These are phyloP conservation scores for Natator depressus DNA, from an alignment of 2,113 vertebrate species.

Conservation along the genomic window DNA sequence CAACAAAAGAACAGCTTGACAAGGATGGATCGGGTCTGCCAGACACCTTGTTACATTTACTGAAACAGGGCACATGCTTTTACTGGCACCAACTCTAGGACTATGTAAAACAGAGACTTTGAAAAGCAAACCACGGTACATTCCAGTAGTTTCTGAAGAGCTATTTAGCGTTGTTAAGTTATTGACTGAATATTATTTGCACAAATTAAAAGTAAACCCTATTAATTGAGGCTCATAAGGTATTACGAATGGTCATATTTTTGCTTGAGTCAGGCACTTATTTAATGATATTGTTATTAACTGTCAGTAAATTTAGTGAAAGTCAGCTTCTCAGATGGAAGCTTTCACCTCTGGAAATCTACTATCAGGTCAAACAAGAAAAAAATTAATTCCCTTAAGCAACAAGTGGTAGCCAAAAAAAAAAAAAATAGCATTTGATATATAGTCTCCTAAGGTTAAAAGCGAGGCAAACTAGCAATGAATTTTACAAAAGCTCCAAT, in stretches of 20 bases:
- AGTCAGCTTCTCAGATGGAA: slow-evolving; percentile 33
- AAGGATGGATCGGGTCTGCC: slow-evolving; percentile 18
- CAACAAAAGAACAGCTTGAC: slow-evolving; percentile 3
- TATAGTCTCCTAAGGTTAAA: slow-evolving; percentile 41
- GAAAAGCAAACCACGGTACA: slow-evolving; percentile 53
- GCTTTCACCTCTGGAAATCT: slow-evolving; percentile 44
- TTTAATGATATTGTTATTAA: slow-evolving; percentile 37
- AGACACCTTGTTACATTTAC: slow-evolving; percentile 31
- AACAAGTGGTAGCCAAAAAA: slow-evolving; percentile 39
- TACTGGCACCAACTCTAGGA: background rate
- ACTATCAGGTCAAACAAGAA: slow-evolving; percentile 48
- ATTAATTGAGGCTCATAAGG: slow-evolving; percentile 13
- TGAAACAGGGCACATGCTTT: slow-evolving; percentile 1
- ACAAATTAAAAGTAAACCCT: slow-evolving; percentile 40
- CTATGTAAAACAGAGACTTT: slow-evolving; percentile 45
- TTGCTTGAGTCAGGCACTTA: background rate
- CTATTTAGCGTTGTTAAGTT: slow-evolving; percentile 45
- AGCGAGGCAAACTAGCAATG: slow-evolving; percentile 45
- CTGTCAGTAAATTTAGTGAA: slow-evolving; percentile 43
- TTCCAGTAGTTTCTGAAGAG: slow-evolving; percentile 19
- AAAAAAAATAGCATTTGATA: slow-evolving; percentile 59
- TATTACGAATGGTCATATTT: background rate
- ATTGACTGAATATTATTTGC: slow-evolving; percentile 65
- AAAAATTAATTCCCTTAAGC: slow-evolving; percentile 34
- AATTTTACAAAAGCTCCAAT: slow-evolving; percentile 68